These are phyloP conservation scores for Oscheius onirici DNA, from an alignment of 2,888 invertebrate genomes.

Conservation along the genomic window DNA sequence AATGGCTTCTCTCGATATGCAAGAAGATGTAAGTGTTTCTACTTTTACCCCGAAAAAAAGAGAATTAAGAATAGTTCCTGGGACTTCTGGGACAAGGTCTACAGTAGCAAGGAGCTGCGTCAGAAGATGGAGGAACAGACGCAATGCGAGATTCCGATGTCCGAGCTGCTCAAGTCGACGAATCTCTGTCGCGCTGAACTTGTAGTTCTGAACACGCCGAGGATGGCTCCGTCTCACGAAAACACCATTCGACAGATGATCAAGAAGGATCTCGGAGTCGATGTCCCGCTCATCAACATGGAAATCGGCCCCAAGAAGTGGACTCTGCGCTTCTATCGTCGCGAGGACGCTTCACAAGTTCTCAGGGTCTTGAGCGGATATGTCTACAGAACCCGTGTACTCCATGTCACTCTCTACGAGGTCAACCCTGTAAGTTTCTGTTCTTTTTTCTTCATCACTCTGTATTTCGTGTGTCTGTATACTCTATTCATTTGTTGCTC, in stretches of 20 bases:
- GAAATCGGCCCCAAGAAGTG: slow-evolving; percentile 11
- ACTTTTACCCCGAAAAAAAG: neutral
- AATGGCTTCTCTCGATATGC: neutral
- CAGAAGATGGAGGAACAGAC: slow-evolving; percentile 21
- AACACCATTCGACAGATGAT: neutral
- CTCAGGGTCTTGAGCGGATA: neutral
- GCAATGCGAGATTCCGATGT: slow-evolving; percentile 5
- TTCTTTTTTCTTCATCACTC: too few relatives aligned
- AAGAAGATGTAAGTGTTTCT: slow-evolving; percentile 2
- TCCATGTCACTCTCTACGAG: neutral
- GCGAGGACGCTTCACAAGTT: slow-evolving; percentile 16
- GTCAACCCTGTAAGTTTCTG: neutral
- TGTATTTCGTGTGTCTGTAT: too few relatives aligned
- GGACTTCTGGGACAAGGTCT: slow-evolving; percentile 32
- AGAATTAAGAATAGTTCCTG: slow-evolving; percentile 14
- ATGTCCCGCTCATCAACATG: slow-evolving; percentile 24
- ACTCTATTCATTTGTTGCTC: neutral
- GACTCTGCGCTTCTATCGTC: slow-evolving; percentile 27
- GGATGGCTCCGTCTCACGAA: slow-evolving; percentile 15
- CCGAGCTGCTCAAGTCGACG: slow-evolving; percentile 14
- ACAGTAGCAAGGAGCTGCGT: slow-evolving; percentile 11
- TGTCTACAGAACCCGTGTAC: neutral
- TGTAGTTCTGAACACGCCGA: slow-evolving; percentile 9
- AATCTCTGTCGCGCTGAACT: slow-evolving; percentile 25
- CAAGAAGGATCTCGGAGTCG: slow-evolving; percentile 8